A percentile compares a stretch with the other conserved stretches of the same genome.
Evolutionary conservation across 2,113 vertebrate genomes (phyloP).

Genomic region (Pantherophis guttatus): DNA sequence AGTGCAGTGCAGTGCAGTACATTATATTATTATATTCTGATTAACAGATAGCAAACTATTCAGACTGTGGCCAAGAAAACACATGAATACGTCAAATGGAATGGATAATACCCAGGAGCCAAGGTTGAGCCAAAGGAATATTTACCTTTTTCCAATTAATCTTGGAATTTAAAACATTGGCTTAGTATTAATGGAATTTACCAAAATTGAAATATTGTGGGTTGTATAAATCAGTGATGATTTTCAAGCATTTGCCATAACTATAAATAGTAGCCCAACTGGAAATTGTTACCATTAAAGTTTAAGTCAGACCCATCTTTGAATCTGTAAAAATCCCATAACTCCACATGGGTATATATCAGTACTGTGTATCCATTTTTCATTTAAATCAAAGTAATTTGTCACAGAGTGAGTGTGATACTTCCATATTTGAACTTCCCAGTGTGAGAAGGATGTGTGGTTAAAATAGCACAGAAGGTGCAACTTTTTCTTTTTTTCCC

Average conservation of each 20-base stretch:
- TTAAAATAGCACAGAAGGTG: conserved; percentile 73
- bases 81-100: not conserved
- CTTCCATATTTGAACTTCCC: conserved; percentile 65
- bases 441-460: conserved; percentile 37
- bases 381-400: conserved; percentile 75
- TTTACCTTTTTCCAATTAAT: not conserved
- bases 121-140: not conserved
- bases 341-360: conserved; percentile 77
- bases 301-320: conserved; percentile 83
- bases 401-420: conserved; percentile 71
- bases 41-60: not conserved
- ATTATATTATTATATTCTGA: not conserved
- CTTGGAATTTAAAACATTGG: not conserved
- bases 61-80: not conserved
- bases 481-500: conserved; percentile 73
- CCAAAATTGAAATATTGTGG: conserved; percentile 45
- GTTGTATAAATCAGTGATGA: conserved; percentile 48
- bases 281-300: conserved; percentile 67
- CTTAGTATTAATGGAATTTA: conserved; percentile 29
- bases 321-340: conserved; percentile 65
- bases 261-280: conserved; percentile 58
- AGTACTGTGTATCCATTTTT: conserved; percentile 77
- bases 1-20: too few relatives aligned
- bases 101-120: not conserved
- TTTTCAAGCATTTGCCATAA: conserved; percentile 57